These are phyloP conservation scores for Anoplolepis gracilipes DNA, from an alignment of 1,140 invertebrate species.

Conservation along the genomic window DNA sequence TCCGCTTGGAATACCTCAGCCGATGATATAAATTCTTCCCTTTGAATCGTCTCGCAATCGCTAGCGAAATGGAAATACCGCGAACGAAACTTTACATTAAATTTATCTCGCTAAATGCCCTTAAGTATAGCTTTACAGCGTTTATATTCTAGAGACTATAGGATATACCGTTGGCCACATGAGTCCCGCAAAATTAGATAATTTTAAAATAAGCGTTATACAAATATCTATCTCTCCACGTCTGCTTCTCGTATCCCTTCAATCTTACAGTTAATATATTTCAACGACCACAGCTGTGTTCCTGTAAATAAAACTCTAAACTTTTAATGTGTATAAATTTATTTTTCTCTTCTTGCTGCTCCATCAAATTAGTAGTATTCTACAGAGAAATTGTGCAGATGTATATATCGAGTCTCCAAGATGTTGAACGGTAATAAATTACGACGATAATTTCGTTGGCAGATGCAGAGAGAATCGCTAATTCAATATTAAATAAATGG, in stretches of 20 bases:
- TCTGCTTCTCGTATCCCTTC: background rate
- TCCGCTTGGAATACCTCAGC: background rate
- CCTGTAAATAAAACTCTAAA: background rate
- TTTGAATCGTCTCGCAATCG: constrained; percentile 27
- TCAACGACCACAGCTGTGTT: background rate
- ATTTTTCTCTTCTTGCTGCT: background rate
- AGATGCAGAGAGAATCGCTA: background rate
- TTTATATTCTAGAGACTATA: background rate
- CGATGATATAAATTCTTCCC: constrained; percentile 7
- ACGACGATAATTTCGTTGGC: background rate
- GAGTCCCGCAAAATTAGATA: background rate
- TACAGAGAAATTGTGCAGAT: constrained; percentile 39
- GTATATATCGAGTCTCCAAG: background rate
- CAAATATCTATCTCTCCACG: too few species aligned
- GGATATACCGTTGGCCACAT: background rate
- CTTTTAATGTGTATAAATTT: constrained; percentile 4
- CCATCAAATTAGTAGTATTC: background rate
- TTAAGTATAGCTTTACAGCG: background rate
- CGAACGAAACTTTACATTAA: constrained; percentile 27
- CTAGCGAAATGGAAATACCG: background rate
- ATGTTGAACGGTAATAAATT: background rate
- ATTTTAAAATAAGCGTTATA: background rate
- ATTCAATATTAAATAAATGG: constrained; percentile 23
- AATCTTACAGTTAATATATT: background rate
- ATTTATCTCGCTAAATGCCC: background rate